These are phyloP conservation scores for Mormyrus iriodes DNA, from an alignment of 2,113 vertebrate species.

Conservation along the genomic window DNA sequence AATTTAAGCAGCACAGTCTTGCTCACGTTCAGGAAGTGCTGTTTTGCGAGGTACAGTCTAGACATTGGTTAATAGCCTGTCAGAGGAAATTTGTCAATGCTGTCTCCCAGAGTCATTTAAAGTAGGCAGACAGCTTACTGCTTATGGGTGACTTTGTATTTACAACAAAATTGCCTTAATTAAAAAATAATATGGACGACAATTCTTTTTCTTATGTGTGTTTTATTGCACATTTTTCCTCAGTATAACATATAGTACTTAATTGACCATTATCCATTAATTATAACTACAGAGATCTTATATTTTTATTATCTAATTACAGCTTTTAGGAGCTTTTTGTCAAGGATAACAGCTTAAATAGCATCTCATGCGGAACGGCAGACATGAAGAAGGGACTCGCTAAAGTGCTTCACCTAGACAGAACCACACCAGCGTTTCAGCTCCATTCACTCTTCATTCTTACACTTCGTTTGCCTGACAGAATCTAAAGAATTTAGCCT, in stretches of 20 bases:
- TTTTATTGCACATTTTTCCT: background rate
- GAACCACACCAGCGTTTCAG: background rate
- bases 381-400: background rate
- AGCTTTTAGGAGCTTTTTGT: background rate
- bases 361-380: background rate
- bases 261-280: conserved; percentile 1
- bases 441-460: background rate
- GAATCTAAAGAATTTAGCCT: background rate
- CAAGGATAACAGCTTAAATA: background rate
- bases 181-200: background rate
- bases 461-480: background rate
- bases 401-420: background rate
- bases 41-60: background rate
- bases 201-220: background rate
- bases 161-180: background rate
- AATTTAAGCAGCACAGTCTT: background rate
- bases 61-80: background rate
- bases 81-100: background rate
- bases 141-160: background rate
- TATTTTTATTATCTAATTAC: background rate
- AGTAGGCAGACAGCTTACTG: too few relatives aligned
- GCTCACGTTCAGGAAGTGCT: background rate
- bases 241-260: background rate
- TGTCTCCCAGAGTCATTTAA: background rate
- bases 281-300: background rate